Base-by-base conservation (phyloP, 2,888 invertebrate species). In the Clitarchus hookeri region DNA sequence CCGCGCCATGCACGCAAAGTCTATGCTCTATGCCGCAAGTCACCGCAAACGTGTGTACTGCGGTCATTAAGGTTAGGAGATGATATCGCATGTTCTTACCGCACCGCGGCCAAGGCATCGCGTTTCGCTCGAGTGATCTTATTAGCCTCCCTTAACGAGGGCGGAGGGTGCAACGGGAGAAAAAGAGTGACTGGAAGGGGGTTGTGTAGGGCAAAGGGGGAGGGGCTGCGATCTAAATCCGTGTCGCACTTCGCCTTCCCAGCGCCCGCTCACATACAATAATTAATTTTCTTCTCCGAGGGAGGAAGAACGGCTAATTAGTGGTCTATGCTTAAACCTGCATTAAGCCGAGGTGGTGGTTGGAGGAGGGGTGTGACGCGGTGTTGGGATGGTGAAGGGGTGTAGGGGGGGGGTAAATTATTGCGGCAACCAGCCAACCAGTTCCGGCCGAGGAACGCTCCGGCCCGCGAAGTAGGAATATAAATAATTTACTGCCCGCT, bases 261-360 rank as follows among this genome's bases (percentile, higher is more conserved):
- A n/a, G 19, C 65, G 23, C 82, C 82, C 27, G 13, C n/a, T 6
- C 82, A 23, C 36, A 82, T 25, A 27, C 44, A 36, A 82, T 82
- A 82, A 82, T 82, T 82, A 82, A 82, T 82, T 82, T 82, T 82
- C 82, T 82, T 65, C 65, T 65, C 65, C 23, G 65, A 2, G 23
- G 65, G 65, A 82, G 36, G 82, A 16, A 82, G 82, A 82, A 36
- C 27, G 27, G 82, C 27, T 82, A 82, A 82, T 82, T 82, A 82
- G 82, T 82, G 82, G 82, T 36, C 36, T 44, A 36, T 44, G 44
- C 82, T 82, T 36, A 36, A 82, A 82, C 82, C 82, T 82, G 82
- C 82, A 82, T 27, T 26, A 82, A 82, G 44, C 82, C 65, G 65
- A 65, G 65, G 65, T 23, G 65, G 65, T n/a, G 65, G 65, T 65